Percentiles rank a stretch among this genome's conserved stretches.
Conservation (phyloP, 1,140 invertebrate genomes). For the Eciton burchellii region DNA sequence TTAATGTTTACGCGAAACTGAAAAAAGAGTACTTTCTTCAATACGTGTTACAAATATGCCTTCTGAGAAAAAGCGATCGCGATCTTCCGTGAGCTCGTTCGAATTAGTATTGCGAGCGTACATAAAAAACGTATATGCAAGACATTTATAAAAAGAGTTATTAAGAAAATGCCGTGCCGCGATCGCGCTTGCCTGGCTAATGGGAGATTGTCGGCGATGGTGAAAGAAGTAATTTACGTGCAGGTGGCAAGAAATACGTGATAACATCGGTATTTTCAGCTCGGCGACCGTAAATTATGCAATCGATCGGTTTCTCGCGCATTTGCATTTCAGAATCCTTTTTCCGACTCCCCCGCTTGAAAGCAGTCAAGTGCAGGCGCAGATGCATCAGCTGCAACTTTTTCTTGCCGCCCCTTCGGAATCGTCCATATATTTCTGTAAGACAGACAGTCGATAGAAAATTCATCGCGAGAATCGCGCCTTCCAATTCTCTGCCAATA, state of each 20-base stretch:
- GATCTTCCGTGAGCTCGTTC: background rate
- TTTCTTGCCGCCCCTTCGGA: slow-evolving; percentile 43
- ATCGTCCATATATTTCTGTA: slow-evolving; percentile 46
- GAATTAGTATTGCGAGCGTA: background rate
- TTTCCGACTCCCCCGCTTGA: slow-evolving; percentile 49
- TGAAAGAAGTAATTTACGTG: slow-evolving; percentile 60
- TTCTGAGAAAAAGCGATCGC: background rate
- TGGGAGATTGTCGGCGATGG: slow-evolving; percentile 47
- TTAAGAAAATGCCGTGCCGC: background rate
- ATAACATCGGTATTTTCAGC: slow-evolving; percentile 54
- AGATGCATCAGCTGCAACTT: slow-evolving; percentile 57
- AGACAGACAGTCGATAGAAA: slow-evolving; percentile 21
- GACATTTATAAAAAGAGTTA: background rate
- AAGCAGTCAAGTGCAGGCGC: slow-evolving; percentile 72
- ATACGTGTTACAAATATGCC: too few relatives aligned
- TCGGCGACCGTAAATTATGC: slow-evolving; percentile 45
- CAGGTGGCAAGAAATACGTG: slow-evolving; percentile 49
- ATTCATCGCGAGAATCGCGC: too few relatives aligned
- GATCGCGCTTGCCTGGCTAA: slow-evolving; percentile 18
- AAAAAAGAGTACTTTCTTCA: too few relatives aligned
- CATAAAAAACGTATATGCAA: background rate
- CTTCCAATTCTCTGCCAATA: too few relatives aligned
- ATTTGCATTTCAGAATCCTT: slow-evolving; percentile 53
- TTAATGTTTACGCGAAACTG: background rate
- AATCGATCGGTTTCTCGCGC: slow-evolving; percentile 36